Base-by-base conservation (phyloP, 2,113 vertebrate genomes). In the Hydropotes inermis region DNA sequence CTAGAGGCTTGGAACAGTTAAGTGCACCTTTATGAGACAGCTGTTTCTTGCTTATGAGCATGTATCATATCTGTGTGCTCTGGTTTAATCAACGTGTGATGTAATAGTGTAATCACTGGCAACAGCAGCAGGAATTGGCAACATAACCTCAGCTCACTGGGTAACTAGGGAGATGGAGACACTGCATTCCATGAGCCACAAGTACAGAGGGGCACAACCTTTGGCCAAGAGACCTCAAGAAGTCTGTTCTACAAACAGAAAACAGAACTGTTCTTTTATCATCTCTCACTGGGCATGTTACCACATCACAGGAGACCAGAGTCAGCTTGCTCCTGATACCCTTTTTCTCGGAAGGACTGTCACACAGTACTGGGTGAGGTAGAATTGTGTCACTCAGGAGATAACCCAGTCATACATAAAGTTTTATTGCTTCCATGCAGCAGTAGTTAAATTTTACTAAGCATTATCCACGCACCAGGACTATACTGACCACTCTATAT, bases 41-140 rank as follows among this genome's bases (percentile, higher is more conserved):
- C 19, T 43, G 23, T 45, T 92, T 55, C 30, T 57, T 57, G 74
- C 58, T 83, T 87, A 39, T 92, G 55, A 90, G 30, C 28, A 19
- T 92, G 30, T 61, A 79, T 81, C 57, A 7, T 33, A 76, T 64
- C 81, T 74, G 15, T 52, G 39, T 36, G 39, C 64, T 84, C 89
- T 36, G 61, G 55, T n/a, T 96, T 92, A 93, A 60, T 91, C 93
- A 57, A n/a, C 67, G 57, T 88, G 89, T 79, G 91, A 96, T 76
- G 57, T 47, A 79, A 55, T 81, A 88, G 94, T 91, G 55, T 39
- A 91, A 94, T 84, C 74, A 70, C 13, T 25, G 43, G 21, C n/a
- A 78, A 70, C 39, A 60, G 84, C 57, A 81, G 58, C 67, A 84
- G 8, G 7, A 90, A 58, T 6, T 2, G 12, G 27, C 28, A 45